Evolutionary conservation across 1,140 invertebrate species (phyloP).

Genomic region (Sycobia sp.): DNA sequence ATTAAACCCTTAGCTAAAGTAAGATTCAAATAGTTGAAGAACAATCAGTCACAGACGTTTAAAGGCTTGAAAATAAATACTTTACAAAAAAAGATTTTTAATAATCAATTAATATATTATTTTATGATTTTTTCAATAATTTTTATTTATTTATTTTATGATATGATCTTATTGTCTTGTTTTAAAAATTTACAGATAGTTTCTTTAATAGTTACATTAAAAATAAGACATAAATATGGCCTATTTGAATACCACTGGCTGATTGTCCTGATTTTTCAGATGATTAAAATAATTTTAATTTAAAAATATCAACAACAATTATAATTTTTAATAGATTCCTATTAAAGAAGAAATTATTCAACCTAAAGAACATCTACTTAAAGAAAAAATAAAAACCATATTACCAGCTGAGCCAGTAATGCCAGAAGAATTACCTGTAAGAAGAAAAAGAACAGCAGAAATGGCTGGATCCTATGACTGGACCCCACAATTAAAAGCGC

Average conservation of each 20-base stretch:
- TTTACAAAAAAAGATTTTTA: no score
- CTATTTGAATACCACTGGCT: no score
- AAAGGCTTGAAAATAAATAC: no score
- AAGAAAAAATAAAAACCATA: constrained; percentile 44
- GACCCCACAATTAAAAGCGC: constrained; percentile 76
- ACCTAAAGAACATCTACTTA: constrained; percentile 35
- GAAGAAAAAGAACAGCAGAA: constrained; percentile 64
- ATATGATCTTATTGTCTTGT: neutral
- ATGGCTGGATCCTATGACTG: constrained; percentile 80
- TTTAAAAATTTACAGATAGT: neutral
- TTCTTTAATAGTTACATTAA: no score
- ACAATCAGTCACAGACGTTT: no score
- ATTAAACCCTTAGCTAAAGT: constrained; percentile 18
- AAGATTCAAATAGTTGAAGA: no score
- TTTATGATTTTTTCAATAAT: neutral
- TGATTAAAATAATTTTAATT: no score
- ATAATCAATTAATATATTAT: neutral
- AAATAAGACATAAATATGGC: no score
- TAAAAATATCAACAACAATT: neutral
- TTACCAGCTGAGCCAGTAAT: constrained; percentile 48
- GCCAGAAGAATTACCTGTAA: constrained; percentile 58
- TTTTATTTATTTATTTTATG: neutral
- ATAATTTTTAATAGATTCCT: constrained; percentile 24
- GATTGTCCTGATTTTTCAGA: no score
- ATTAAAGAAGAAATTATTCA: constrained; percentile 40